These are phyloP conservation scores for Edolisoma coerulescens DNA, from an alignment of 2,113 vertebrate species.

Conservation along the genomic window DNA sequence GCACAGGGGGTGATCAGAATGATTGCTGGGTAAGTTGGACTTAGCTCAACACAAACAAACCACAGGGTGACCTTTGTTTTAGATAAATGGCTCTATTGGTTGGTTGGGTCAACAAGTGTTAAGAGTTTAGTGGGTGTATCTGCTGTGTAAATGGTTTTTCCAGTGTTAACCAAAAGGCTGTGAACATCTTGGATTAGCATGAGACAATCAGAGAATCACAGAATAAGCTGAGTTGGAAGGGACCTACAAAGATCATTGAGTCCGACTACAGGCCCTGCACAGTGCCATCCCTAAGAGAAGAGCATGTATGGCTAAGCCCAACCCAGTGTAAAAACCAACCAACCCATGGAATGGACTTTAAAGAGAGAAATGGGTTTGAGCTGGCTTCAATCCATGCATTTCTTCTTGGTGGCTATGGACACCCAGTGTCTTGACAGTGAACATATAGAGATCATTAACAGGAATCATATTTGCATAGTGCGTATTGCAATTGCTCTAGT, in stretches of 20 bases:
- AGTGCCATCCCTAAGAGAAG: neutral
- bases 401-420: neutral
- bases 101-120: neutral
- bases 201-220: neutral
- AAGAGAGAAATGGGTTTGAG: neutral
- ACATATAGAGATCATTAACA: neutral
- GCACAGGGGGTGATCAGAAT: neutral
- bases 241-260: neutral
- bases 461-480: neutral
- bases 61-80: neutral
- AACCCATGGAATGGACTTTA: neutral
- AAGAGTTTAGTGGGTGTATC: neutral
- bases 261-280: neutral
- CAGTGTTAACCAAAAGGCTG: neutral
- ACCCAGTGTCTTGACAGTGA: neutral
- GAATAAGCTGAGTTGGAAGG: neutral
- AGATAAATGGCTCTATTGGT: neutral
- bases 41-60: neutral
- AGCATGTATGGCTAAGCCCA: neutral
- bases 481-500: neutral
- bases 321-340: fast-evolving
- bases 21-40: neutral
- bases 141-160: neutral
- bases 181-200: neutral
- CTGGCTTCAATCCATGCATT: neutral